Conservation (phyloP, 2,888 invertebrate species). For the Baccha elongata region DNA sequence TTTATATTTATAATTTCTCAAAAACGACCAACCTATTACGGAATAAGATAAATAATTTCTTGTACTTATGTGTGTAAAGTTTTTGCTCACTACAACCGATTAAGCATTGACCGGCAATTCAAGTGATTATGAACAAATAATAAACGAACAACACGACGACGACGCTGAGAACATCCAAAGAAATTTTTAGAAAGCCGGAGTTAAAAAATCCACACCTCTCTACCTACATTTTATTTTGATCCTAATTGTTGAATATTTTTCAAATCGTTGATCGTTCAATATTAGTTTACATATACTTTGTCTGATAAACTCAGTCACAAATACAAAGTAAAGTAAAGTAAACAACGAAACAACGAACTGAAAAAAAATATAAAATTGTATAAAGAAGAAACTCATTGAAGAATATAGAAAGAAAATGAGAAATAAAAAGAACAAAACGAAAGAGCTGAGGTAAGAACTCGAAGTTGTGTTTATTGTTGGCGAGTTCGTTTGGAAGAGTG, state of each 20-base stretch:
- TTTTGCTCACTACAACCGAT: background rate
- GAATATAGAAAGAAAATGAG: constrained; percentile 36
- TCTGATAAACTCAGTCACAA: constrained; percentile 25
- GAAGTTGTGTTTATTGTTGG: constrained; percentile 20
- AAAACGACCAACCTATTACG: background rate
- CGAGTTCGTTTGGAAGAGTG: constrained; percentile 2
- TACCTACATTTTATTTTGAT: background rate
- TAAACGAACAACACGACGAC: background rate
- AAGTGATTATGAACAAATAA: constrained; percentile 4
- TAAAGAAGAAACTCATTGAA: constrained; percentile 31
- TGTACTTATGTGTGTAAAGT: background rate
- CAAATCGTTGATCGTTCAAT: constrained; percentile 22
- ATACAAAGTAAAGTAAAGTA: constrained; percentile 20
- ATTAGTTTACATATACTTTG: background rate
- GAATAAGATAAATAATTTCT: background rate
- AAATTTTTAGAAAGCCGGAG: constrained; percentile 37
- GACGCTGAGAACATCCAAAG: constrained; percentile 7
- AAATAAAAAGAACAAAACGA: constrained; percentile 34
- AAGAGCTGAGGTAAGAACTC: constrained; percentile 55
- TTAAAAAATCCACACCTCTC: constrained; percentile 34
- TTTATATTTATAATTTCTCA: background rate
- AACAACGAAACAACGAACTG: constrained; percentile 30
- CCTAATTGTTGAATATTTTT: constrained; percentile 22
- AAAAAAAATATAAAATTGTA: background rate
- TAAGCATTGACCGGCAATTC: background rate